Conservation (phyloP, 2,888 invertebrate genomes). For the Nomada fucata region DNA sequence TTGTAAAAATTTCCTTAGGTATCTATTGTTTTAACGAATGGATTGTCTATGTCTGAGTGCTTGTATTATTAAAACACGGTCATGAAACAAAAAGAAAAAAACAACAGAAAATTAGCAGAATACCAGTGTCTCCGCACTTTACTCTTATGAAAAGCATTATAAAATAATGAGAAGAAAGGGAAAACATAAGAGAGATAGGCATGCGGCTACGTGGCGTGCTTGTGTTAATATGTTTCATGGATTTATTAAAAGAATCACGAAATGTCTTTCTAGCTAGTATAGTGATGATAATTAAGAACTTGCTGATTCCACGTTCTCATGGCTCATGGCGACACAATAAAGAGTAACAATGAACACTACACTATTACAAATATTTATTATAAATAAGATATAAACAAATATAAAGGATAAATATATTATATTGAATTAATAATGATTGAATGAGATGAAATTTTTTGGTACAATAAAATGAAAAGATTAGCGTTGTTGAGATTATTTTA, state of each 20-base stretch:
- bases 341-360: constrained; percentile 76
- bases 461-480: constrained; percentile 78
- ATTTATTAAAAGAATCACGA: constrained; percentile 63
- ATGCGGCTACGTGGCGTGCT: constrained; percentile 49
- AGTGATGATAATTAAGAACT: constrained; percentile 70
- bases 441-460: constrained; percentile 80
- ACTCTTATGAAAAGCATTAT: constrained; percentile 24
- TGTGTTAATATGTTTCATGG: constrained; percentile 58
- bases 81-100: constrained; percentile 4
- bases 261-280: constrained; percentile 72
- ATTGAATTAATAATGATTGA: constrained; percentile 78
- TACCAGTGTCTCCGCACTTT: constrained; percentile 41
- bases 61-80: constrained; percentile 49
- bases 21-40: constrained; percentile 67
- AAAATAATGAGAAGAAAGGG: background rate
- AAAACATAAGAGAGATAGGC: constrained; percentile 2
- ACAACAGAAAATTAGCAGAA: background rate
- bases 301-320: constrained; percentile 75
- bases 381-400: constrained; percentile 75
- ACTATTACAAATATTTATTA: constrained; percentile 75
- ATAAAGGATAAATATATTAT: constrained; percentile 78
- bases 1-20: constrained; percentile 69
- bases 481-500: constrained; percentile 46
- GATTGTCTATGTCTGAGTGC: constrained; percentile 67
- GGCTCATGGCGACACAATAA: constrained; percentile 74